phyloP scores from a whole-genome alignment of 2,113 vertebrate genomes.

The Ophiodon elongatus region DNA sequence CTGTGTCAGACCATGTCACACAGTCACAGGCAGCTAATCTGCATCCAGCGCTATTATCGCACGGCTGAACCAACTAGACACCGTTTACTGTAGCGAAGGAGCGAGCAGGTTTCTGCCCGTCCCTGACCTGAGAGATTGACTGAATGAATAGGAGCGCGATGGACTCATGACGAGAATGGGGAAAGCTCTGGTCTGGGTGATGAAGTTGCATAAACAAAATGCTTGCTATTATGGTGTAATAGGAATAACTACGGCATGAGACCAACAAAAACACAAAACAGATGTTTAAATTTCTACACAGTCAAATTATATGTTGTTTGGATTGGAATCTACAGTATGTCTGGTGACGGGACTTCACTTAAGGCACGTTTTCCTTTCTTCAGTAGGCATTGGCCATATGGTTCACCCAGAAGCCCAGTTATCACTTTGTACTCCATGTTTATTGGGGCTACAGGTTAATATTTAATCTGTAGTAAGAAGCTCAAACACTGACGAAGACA shows the following conservation, averaged over 20 bases:
- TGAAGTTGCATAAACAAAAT: conserved; percentile 21
- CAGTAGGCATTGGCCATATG: not conserved
- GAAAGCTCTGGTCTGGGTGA: conserved; percentile 46
- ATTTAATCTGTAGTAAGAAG: conserved; percentile 39
- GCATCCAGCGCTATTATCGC: conserved; percentile 45
- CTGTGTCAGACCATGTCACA: conserved; percentile 71
- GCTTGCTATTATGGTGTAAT: conserved; percentile 25
- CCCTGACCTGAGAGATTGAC: conserved; percentile 32
- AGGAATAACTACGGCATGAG: not conserved
- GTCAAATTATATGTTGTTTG: conserved; percentile 20
- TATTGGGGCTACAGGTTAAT: conserved; percentile 39
- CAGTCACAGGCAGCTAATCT: conserved; percentile 58
- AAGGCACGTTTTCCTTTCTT: not conserved
- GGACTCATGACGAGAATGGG: conserved; percentile 29
- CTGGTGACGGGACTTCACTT: not conserved
- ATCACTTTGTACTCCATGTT: conserved; percentile 16
- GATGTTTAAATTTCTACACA: not conserved
- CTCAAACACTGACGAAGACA: conserved; percentile 18
- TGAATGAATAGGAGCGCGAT: conserved; percentile 33
- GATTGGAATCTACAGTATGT: not conserved
- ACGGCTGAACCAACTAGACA: conserved; percentile 46
- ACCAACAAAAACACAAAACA: conserved; percentile 1
- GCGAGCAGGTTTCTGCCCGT: conserved; percentile 46
- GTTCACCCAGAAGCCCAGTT: conserved; percentile 20
- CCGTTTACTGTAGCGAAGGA: conserved; percentile 52